phyloP scores from a whole-genome alignment of 2,113 vertebrate genomes.

The human (Homo sapiens) region GRCh38 chr19:4358501-4359000 shows the following conservation, averaged over 20 bases:
- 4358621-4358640: neutral
- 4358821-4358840: neutral
- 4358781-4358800: neutral
- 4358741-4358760: too few relatives aligned
- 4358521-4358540: too few relatives aligned
- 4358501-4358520: too few relatives aligned
- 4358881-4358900: neutral
- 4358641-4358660: neutral
- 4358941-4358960: neutral
- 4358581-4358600: neutral
- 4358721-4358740: neutral
- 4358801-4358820: neutral
- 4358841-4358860: neutral
- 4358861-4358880: fast-evolving
- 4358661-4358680: neutral
- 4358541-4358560: too few relatives aligned
- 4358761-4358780: neutral
- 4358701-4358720: neutral
- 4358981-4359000: neutral
- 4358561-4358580: too few relatives aligned
- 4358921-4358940: neutral
- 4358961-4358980: neutral
- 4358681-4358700: neutral
- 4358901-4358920: neutral
- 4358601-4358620: neutral